Percentiles rank a stretch among this genome's conserved stretches.
These are phyloP conservation scores for Holothuria leucospilota DNA, from an alignment of 53 echinoderm and acorn worm genomes.

Conservation along the genomic window DNA sequence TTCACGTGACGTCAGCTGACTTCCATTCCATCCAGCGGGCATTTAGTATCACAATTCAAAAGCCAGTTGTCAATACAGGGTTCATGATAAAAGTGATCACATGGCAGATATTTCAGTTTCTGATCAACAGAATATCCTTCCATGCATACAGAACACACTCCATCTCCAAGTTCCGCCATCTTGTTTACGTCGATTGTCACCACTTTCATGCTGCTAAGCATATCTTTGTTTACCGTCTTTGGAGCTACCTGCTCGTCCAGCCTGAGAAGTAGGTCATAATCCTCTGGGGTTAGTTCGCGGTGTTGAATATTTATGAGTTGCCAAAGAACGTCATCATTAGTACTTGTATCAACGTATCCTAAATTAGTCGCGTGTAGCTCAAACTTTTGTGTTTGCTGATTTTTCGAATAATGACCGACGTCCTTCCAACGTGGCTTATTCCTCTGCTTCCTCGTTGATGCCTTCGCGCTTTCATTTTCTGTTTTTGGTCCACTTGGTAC, in stretches of 20 bases:
- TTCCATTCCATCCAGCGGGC: slow-evolving; percentile 87
- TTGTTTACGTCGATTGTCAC: slow-evolving; percentile 38
- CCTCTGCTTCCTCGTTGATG: neutral
- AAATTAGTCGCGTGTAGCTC: slow-evolving; percentile 52
- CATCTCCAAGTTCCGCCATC: slow-evolving; percentile 48
- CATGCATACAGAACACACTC: slow-evolving; percentile 83
- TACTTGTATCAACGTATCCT: slow-evolving; percentile 36
- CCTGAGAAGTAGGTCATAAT: slow-evolving; percentile 86
- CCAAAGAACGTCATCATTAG: slow-evolving; percentile 57
- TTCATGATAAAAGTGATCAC: slow-evolving; percentile 84
- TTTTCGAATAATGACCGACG: neutral
- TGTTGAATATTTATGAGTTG: slow-evolving; percentile 80
- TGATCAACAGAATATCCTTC: slow-evolving; percentile 69
- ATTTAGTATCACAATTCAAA: slow-evolving; percentile 75
- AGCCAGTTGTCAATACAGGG: slow-evolving; percentile 91
- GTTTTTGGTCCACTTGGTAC: neutral
- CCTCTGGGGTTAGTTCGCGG: slow-evolving; percentile 89
- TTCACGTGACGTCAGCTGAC: slow-evolving; percentile 56
- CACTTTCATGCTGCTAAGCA: slow-evolving; percentile 56
- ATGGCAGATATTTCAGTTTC: slow-evolving; percentile 75
- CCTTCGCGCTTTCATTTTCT: no score
- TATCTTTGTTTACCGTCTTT: slow-evolving; percentile 63
- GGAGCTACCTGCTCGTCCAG: slow-evolving; percentile 84
- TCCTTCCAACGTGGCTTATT: neutral
- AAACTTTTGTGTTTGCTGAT: slow-evolving; percentile 38